A percentile compares a stretch with the other conserved stretches of the same genome.
Conservation (phyloP, 2,797 vertebrate genomes). For the Coendou prehensilis region DNA sequence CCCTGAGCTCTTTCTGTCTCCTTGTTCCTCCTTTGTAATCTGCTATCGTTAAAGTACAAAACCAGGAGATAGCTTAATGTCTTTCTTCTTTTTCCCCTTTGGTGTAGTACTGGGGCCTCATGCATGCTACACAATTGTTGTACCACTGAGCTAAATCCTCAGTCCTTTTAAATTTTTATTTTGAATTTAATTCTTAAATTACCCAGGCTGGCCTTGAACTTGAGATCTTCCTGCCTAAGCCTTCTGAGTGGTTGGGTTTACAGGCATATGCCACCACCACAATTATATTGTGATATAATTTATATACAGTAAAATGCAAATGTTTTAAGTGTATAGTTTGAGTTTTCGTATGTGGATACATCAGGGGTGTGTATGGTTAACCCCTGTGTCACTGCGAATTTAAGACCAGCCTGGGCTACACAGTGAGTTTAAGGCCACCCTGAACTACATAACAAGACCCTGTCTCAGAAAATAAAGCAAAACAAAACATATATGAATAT, state of each 20-base stretch:
- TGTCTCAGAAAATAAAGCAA: background rate
- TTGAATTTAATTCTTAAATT: background rate
- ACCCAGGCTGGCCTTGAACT: background rate
- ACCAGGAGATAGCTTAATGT: background rate
- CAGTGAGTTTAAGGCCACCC: too few relatives aligned
- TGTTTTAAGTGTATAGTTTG: background rate
- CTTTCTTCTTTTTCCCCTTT: background rate
- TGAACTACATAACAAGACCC: background rate
- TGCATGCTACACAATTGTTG: background rate
- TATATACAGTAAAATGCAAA: background rate
- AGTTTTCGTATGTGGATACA: background rate
- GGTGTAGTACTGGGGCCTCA: background rate
- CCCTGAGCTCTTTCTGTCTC: background rate
- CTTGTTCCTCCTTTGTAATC: background rate
- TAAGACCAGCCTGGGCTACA: background rate
- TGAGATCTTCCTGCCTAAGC: background rate
- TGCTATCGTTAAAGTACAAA: conserved; percentile 36
- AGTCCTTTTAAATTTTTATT: background rate
- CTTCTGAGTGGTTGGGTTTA: background rate
- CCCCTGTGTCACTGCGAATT: background rate
- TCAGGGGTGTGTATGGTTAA: background rate
- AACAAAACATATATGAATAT: background rate
- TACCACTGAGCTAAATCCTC: background rate
- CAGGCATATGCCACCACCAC: background rate
- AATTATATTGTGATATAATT: background rate